Conservation (phyloP, 2,797 vertebrate species). For the Rhynchotus rufescens region DNA sequence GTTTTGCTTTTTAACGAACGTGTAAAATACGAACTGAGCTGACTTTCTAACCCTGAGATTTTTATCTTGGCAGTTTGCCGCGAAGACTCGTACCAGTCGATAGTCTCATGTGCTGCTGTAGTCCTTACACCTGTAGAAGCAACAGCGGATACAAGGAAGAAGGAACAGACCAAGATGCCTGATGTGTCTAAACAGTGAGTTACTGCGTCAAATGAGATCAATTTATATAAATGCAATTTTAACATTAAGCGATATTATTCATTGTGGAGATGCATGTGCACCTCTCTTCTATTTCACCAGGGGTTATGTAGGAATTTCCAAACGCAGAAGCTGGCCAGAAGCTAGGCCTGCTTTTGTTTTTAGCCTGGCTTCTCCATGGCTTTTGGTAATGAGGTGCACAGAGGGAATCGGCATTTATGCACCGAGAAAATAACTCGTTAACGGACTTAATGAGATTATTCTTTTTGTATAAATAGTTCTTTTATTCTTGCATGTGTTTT, state of each 20-base stretch:
- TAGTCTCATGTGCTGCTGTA: slow-evolving; percentile 91
- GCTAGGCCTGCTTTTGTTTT: neutral
- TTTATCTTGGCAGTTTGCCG: slow-evolving; percentile 86
- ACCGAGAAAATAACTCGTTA: neutral
- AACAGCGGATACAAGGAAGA: slow-evolving; percentile 80
- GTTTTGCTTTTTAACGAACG: neutral
- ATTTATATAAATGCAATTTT: neutral
- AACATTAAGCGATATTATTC: neutral
- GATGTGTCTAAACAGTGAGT: slow-evolving; percentile 89
- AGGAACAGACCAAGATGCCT: slow-evolving; percentile 78
- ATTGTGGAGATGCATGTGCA: neutral
- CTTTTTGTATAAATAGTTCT: neutral
- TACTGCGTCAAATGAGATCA: neutral
- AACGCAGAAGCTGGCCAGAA: neutral
- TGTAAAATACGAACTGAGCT: neutral
- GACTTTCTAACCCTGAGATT: neutral
- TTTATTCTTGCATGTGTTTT: neutral
- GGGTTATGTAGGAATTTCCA: neutral
- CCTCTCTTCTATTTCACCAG: neutral
- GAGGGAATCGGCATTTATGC: neutral
- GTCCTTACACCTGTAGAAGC: slow-evolving; percentile 87
- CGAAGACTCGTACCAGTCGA: slow-evolving; percentile 93
- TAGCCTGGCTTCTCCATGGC: neutral
- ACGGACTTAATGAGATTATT: neutral
- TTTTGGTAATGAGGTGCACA: neutral